These are phyloP conservation scores for Montipora efflorescens DNA, from an alignment of 64 coral and sea anemone genomes.

Conservation along the genomic window DNA sequence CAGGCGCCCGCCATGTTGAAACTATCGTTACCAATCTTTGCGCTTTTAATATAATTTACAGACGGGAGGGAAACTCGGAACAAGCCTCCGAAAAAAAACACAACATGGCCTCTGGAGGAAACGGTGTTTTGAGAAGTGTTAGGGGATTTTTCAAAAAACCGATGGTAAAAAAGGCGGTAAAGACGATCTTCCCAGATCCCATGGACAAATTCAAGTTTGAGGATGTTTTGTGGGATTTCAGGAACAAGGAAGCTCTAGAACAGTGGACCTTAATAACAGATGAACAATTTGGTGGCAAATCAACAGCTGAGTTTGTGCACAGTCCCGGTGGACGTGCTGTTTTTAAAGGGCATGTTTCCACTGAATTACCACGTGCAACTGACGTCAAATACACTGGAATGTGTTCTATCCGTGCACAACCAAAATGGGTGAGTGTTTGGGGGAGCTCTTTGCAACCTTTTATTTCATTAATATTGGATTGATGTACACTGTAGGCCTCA, in stretches of 20 bases:
- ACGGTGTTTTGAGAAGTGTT: constrained; percentile 40
- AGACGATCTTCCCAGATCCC: constrained; percentile 86
- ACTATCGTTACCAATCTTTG: background rate
- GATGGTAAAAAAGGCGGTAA: constrained; percentile 69
- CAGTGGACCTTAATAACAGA: constrained; percentile 87
- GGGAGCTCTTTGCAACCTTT: too few species aligned
- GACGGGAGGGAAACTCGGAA: background rate
- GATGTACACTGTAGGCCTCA: too few species aligned
- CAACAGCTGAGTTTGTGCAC: constrained; percentile 74
- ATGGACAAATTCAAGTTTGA: constrained; percentile 87
- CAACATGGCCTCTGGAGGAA: constrained; percentile 40
- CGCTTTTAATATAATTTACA: background rate
- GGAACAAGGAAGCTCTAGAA: constrained; percentile 65
- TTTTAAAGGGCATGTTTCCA: constrained; percentile 89
- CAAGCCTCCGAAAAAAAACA: background rate
- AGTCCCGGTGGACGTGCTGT: constrained; percentile 79
- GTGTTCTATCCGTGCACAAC: constrained; percentile 90
- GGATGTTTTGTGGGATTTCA: constrained; percentile 92
- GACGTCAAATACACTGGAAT: constrained; percentile 93
- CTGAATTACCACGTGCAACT: constrained; percentile 73
- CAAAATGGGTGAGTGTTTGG: constrained; percentile 66
- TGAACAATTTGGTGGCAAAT: constrained; percentile 92
- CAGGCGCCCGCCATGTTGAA: constrained; percentile 30
- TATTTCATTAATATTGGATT: too few species aligned
- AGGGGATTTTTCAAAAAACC: constrained; percentile 73